Conservation (phyloP, 2,113 vertebrate species). For the Ictalurus punctatus region DNA sequence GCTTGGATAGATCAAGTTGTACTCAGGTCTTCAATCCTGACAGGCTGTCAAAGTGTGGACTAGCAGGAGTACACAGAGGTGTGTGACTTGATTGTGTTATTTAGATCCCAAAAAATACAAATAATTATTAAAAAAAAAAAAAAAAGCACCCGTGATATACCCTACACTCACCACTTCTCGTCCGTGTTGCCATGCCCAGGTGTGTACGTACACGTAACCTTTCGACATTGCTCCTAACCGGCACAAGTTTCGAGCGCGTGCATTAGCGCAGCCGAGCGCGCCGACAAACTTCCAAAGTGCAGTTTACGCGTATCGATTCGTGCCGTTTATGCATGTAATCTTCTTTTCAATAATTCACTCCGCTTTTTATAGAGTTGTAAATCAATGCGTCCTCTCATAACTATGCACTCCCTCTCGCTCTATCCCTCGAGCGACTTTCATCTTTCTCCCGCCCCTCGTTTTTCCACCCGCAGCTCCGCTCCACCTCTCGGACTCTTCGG, state of each 20-base stretch:
- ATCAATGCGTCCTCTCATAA: slow-evolving; percentile 64
- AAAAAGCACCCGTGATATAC: background rate
- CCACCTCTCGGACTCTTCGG: background rate
- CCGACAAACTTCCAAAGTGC: slow-evolving; percentile 56
- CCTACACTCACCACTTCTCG: background rate
- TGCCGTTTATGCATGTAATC: slow-evolving; percentile 71
- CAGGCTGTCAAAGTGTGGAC: too few species aligned
- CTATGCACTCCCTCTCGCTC: slow-evolving; percentile 35
- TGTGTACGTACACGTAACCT: background rate
- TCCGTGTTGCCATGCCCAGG: background rate
- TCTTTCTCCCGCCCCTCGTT: slow-evolving; percentile 10
- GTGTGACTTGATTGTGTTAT: too few species aligned
- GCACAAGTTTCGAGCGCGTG: background rate
- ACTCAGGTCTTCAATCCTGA: background rate
- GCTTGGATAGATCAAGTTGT: background rate
- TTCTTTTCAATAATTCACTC: slow-evolving; percentile 72
- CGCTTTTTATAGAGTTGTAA: slow-evolving; percentile 64
- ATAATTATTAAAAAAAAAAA: too few species aligned
- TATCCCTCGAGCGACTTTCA: background rate
- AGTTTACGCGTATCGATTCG: slow-evolving; percentile 68
- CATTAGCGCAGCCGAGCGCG: slow-evolving; percentile 38
- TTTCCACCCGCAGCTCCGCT: background rate
- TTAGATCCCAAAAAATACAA: too few species aligned
- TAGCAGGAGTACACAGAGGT: too few species aligned
- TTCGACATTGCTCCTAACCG: background rate